Percentiles rank a stretch among this genome's conserved stretches.
Conservation (phyloP, 2,888 invertebrate genomes). For the Osedax frankpressi region DNA sequence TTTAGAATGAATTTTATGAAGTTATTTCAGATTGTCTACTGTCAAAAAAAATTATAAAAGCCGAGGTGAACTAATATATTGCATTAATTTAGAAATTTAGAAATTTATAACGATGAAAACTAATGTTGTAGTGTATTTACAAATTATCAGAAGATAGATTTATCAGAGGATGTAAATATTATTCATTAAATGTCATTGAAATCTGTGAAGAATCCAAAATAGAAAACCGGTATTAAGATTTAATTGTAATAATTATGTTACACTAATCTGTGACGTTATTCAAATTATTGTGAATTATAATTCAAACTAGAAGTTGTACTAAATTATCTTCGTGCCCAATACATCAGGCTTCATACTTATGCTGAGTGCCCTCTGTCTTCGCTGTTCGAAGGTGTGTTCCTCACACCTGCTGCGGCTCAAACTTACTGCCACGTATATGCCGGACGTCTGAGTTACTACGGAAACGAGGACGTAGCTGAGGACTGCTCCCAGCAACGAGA, state of each 20-base stretch:
- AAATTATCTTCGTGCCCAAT: not conserved
- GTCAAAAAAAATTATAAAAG: not conserved
- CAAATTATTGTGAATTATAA: no score
- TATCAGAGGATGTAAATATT: not conserved
- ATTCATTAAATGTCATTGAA: not conserved
- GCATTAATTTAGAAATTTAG: not conserved
- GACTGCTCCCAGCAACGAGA: not conserved
- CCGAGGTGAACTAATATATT: not conserved
- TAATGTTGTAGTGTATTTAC: not conserved
- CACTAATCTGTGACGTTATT: no score
- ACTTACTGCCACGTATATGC: not conserved
- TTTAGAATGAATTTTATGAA: not conserved
- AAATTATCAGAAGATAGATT: not conserved
- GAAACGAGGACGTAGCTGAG: not conserved
- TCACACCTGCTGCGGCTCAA: not conserved
- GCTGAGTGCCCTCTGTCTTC: not conserved
- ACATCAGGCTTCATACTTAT: not conserved
- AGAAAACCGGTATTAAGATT: no score
- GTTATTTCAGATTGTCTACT: not conserved
- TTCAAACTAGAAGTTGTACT: no score
- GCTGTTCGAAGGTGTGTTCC: not conserved
- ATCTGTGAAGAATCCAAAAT: not conserved
- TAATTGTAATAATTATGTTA: no score
- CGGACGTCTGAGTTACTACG: not conserved
- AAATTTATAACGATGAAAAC: no score